These are phyloP conservation scores for Accipiter cooperii DNA, from an alignment of 2,113 vertebrate genomes.

Conservation along the genomic window DNA sequence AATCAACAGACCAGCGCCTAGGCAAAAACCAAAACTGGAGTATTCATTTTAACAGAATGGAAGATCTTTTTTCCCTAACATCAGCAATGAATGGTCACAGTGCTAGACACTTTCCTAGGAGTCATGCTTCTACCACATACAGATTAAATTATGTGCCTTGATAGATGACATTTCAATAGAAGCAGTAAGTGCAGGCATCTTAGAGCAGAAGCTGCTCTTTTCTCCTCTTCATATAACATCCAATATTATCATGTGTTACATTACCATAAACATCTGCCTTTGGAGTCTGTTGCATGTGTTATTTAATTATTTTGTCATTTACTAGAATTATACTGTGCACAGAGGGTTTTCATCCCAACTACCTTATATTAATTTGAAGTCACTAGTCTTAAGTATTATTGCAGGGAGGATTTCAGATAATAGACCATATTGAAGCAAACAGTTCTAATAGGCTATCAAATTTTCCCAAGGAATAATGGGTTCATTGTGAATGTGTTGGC, in stretches of 20 bases:
- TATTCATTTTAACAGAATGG: constrained; percentile 40
- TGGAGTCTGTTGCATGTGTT: constrained; percentile 9
- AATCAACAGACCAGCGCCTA: neutral
- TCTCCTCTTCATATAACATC: constrained; percentile 12
- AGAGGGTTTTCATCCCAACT: neutral
- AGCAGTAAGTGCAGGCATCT: neutral
- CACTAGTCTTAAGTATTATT: constrained; percentile 51
- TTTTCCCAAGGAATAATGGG: neutral
- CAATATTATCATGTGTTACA: neutral
- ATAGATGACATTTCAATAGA: neutral
- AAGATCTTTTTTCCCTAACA: constrained; percentile 37
- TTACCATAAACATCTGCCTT: neutral
- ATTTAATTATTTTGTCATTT: constrained; percentile 70
- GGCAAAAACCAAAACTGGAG: neutral
- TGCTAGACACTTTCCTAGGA: constrained; percentile 1
- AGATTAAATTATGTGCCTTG: constrained; percentile 47
- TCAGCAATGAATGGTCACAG: constrained; percentile 10
- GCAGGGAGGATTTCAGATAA: neutral
- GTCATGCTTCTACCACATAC: neutral
- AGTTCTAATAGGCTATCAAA: neutral
- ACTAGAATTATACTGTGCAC: constrained; percentile 28
- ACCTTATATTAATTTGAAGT: constrained; percentile 33
- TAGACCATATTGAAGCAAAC: neutral
- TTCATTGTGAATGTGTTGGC: neutral
- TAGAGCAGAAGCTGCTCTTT: neutral